phyloP scores from a whole-genome alignment of 1,140 invertebrate genomes.

The Idris sp. region DNA sequence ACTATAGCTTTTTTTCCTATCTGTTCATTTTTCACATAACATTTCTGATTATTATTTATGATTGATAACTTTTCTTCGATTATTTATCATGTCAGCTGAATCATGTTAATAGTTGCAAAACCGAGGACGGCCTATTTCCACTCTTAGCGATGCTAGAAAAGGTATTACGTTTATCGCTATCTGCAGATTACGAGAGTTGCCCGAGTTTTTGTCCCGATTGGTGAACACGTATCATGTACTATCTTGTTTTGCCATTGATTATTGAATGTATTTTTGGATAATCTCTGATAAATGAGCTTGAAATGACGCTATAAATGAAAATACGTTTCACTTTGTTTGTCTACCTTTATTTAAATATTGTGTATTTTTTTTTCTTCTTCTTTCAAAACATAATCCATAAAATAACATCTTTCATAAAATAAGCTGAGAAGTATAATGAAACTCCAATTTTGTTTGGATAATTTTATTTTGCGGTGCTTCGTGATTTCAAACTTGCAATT shows the following conservation, averaged over 20 bases:
- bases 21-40: too few species aligned
- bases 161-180: constrained; percentile 40
- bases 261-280: constrained; percentile 32
- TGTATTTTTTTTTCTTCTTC: too few species aligned
- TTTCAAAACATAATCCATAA: too few species aligned
- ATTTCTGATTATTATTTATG: too few species aligned
- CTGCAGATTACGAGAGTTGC: constrained; percentile 25
- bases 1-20: too few species aligned
- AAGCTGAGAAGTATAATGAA: too few species aligned
- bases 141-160: constrained; percentile 23
- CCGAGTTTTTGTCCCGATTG: constrained; percentile 26
- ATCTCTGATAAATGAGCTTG: constrained; percentile 23
- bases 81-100: neutral
- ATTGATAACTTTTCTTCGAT: too few species aligned
- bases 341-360: too few species aligned
- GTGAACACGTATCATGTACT: constrained; percentile 20
- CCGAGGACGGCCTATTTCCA: constrained; percentile 63
- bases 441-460: too few species aligned
- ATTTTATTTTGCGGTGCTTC: too few species aligned
- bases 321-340: constrained; percentile 12
- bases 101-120: constrained; percentile 15
- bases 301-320: constrained; percentile 32
- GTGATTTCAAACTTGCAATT: too few species aligned
- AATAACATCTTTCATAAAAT: too few species aligned
- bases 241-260: constrained; percentile 38